These are phyloP conservation scores for Laothoe populi DNA, from an alignment of 2,888 invertebrate genomes.

Conservation along the genomic window DNA sequence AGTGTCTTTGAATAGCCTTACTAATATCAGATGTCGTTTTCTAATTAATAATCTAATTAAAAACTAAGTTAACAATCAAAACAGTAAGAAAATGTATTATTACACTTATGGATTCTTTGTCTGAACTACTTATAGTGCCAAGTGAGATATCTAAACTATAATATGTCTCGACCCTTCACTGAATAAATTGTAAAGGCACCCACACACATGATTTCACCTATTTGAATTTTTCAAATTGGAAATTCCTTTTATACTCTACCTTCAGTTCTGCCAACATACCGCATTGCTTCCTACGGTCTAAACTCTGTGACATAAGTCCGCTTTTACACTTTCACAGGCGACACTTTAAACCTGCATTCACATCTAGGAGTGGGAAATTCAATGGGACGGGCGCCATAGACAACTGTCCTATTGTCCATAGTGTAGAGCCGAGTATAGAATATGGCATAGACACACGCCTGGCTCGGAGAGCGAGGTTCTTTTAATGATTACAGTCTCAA, in stretches of 20 bases:
- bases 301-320: conserved; percentile 9
- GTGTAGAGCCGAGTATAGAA: conserved; percentile 39
- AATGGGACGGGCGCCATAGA: conserved; percentile 51
- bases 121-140: neutral
- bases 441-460: conserved; percentile 36
- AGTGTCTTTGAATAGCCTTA: no score
- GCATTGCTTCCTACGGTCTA: neutral
- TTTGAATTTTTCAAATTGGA: conserved; percentile 24
- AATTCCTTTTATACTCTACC: conserved; percentile 22
- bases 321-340: conserved; percentile 21
- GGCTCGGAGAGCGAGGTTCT: conserved; percentile 46
- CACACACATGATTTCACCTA: conserved; percentile 24
- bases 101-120: no score
- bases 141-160: conserved; percentile 12
- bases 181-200: conserved; percentile 22
- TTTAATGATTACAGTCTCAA: conserved; percentile 58
- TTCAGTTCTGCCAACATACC: conserved; percentile 14
- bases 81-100: no score
- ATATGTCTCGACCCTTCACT: conserved; percentile 6
- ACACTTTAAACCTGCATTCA: conserved; percentile 34
- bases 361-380: conserved; percentile 48
- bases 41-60: no score
- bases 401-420: conserved; percentile 49
- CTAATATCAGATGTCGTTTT: no score
- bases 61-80: no score